Conservation (phyloP, 2,797 vertebrate species). For the Protonibea diacanthus region DNA sequence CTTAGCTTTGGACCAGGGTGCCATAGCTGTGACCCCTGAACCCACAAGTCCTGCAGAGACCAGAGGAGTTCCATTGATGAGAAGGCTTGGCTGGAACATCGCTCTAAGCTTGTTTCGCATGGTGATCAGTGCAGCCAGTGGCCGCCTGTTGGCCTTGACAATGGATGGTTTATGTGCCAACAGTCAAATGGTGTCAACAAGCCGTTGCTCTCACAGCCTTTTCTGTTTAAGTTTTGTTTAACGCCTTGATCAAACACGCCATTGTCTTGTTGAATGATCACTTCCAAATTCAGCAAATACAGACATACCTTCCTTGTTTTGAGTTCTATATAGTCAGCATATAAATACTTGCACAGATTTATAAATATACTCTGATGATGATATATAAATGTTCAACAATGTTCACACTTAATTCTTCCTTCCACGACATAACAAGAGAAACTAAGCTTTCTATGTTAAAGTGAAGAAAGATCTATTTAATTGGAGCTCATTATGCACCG, state of each 20-base stretch:
- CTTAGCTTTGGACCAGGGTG: slow-evolving; percentile 59
- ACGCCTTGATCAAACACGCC: slow-evolving; percentile 56
- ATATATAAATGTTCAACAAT: neutral
- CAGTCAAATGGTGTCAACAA: slow-evolving; percentile 68
- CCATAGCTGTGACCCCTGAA: slow-evolving; percentile 61
- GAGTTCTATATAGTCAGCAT: neutral
- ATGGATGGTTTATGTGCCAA: slow-evolving; percentile 60
- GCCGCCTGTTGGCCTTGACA: slow-evolving; percentile 73
- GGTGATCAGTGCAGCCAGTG: slow-evolving; percentile 60
- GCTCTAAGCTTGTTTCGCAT: slow-evolving; percentile 68
- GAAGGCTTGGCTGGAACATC: slow-evolving; percentile 43
- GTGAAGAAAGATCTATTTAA: slow-evolving; percentile 72
- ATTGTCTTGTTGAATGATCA: slow-evolving; percentile 37
- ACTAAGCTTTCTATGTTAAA: slow-evolving; percentile 46
- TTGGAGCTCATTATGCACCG: slow-evolving; percentile 78
- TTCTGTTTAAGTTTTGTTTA: slow-evolving; percentile 48
- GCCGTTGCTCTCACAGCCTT: slow-evolving; percentile 28
- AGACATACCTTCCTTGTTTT: neutral
- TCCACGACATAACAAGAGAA: slow-evolving; percentile 45
- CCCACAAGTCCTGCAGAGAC: slow-evolving; percentile 47
- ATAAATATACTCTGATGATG: neutral
- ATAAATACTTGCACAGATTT: slow-evolving; percentile 19
- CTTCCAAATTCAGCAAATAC: slow-evolving; percentile 30
- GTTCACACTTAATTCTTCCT: slow-evolving; percentile 12
- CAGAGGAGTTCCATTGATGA: slow-evolving; percentile 53